Conservation (phyloP, 2,888 invertebrate genomes). For the Mystacides longicornis region DNA sequence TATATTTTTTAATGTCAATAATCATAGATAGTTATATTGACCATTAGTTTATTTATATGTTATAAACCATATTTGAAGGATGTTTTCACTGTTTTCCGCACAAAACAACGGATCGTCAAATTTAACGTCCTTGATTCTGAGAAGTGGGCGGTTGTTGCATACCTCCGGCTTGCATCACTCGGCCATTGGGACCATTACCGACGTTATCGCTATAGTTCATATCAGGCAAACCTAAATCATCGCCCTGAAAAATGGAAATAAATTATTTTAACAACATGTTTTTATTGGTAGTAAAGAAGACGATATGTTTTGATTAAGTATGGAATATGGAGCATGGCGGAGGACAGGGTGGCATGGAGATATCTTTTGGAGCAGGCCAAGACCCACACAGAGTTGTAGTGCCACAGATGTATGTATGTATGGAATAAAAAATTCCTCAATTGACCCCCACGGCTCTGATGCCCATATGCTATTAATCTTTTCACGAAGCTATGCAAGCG, state of each 20-base stretch:
- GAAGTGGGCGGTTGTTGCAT: slow-evolving; percentile 16
- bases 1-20: neutral
- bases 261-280: no score
- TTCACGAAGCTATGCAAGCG: no score
- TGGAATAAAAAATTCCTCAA: no score
- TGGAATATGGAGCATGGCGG: no score
- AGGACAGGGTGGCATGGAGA: no score
- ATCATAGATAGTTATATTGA: neutral
- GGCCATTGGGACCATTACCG: slow-evolving; percentile 42
- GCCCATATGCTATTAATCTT: no score
- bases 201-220: slow-evolving; percentile 60
- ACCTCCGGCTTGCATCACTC: slow-evolving; percentile 35
- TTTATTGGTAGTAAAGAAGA: no score
- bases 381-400: no score
- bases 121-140: slow-evolving; percentile 15
- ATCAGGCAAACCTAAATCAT: slow-evolving; percentile 68
- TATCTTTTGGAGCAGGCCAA: no score
- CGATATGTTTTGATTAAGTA: no score
- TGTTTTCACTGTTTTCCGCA: neutral
- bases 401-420: no score
- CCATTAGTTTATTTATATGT: neutral
- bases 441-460: no score
- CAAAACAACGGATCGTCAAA: neutral
- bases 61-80: neutral
- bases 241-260: slow-evolving; percentile 62